Base-by-base conservation (phyloP, 2,113 vertebrate species). In the Pavo muticus region DNA sequence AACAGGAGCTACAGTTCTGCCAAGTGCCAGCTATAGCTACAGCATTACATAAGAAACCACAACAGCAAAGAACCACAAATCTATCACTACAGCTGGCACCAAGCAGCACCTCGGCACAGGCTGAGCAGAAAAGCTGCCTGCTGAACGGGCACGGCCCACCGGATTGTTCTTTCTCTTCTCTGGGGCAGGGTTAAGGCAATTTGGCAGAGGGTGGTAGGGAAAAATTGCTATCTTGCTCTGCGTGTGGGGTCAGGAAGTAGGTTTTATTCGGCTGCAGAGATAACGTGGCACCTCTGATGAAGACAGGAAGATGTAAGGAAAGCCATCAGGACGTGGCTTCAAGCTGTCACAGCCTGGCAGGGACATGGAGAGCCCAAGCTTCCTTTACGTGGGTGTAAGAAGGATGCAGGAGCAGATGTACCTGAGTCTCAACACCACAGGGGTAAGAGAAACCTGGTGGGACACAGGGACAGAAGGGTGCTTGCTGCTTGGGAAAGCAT, bases 11-110 rank as follows among this genome's bases (percentile, higher is more conserved):
- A 25, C 6, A 63, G 63, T 94, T 86, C 40, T 92, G 90, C 84
- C 40, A 63, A 95, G 88, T 59, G 80, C 93, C 96, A 95, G 80
- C 91, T 94, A 67, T 40, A 94, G 95, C 88, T 95, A 77, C 90
- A 88, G 90, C 7, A 0, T 97, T 97, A 95, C 86, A 8, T 95
- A 96, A 97, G 95, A 93, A 95, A 96, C 94, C 70, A 63, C 95
- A 97, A 82, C 63, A 90, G 80, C 0, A 12, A 90, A 69, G 88
- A 87, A 79, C 94, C 93, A 93, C 94, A 95, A 61, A 96, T 94
- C 94, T 65, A 88, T 96, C 96, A 93, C 93, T 75, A 67, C 48
- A 84, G 92, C 88, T 96, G 96, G 93, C 94, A 94, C 93, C 76
- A 29, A 84, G 37, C 14, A 3, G 85, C 90, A 69, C 48, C 93